Percentiles rank a stretch among this genome's conserved stretches.
Evolutionary conservation across 2,888 invertebrate species (phyloP).

Genomic region (Machimus rusticus): DNA sequence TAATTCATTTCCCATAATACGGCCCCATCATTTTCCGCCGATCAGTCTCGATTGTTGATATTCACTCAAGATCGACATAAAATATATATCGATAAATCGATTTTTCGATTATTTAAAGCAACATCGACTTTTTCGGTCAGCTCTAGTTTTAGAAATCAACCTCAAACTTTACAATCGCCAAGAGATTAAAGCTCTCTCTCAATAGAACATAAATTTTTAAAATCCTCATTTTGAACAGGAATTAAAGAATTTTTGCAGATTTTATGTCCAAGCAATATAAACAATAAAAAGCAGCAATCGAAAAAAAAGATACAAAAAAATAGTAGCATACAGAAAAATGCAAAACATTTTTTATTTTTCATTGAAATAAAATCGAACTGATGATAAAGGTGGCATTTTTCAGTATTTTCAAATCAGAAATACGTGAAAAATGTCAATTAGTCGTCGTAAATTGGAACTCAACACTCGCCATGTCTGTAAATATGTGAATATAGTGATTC

Average conservation of each 20-base stretch:
- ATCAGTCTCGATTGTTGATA: no score
- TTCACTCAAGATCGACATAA: no score
- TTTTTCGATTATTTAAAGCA: no score
- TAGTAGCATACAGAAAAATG: background rate
- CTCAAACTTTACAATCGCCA: background rate
- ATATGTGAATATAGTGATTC: conserved; percentile 45
- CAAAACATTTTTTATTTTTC: background rate
- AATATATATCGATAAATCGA: no score
- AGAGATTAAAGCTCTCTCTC: background rate
- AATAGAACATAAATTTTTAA: background rate
- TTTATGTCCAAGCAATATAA: background rate
- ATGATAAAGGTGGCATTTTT: conserved; percentile 37
- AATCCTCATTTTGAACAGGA: background rate
- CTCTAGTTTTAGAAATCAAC: background rate
- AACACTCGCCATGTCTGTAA: conserved; percentile 48
- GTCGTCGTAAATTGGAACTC: conserved; percentile 46
- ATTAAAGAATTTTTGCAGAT: background rate
- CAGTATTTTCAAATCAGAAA: background rate
- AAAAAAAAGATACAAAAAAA: background rate
- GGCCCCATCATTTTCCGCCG: background rate
- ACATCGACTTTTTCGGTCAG: background rate
- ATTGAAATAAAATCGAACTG: conserved; percentile 7
- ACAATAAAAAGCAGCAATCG: background rate
- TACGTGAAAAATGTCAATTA: conserved; percentile 36
- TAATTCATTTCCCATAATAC: background rate